Evolutionary conservation across 92 coral and sea anemone genomes (phyloP), one percentile per base, ranked within the genome.

Genomic region (Bergia sp.): DNA sequence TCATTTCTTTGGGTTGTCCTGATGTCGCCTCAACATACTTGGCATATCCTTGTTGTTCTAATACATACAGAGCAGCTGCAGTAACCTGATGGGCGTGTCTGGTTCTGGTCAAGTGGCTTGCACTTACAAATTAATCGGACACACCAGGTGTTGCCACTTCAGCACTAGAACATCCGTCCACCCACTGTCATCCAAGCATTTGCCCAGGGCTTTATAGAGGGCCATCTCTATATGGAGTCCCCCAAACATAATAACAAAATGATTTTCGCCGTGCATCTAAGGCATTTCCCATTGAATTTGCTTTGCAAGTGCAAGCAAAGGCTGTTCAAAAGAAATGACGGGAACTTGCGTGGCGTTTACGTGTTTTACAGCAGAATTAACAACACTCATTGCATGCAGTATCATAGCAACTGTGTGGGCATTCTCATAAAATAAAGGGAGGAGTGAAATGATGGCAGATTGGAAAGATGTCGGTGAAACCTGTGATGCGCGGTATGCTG

Each of bases 251-350:
- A 88, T 77, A n/a, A n/a, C n/a, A 37, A 82, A 82, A 3, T 89
- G 88, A 82, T 89, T 82, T 76, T 88, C 91, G 6, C 87, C 86
- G 42, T 82, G 67, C 9, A 66, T 69, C 16, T 53, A 82, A 6
- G 91, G 91, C 88, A 86, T 73, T n/a, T 69, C 36, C 89, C 79
- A 84, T 73, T 89, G 92, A 49, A 89, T 82, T 89, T 81, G 77
- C 61, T 89, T 89, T n/a, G 91, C 88, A 29, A 82, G 81, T 4
- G 85, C 92, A 76, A 73, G 85, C 36, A 89, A 57, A 12, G 92
- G 92, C 57, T 89, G 92, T 16, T 89, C 89, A 12, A 73, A 79
- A 40, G 84, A 78, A 20, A 89, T 44, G 72, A 83, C 89, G 42
- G 81, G 91, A 73, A 77, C 57, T 21, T 77, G 81, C n/a, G 81